Evolutionary conservation across 92 coral and sea anemone species (phyloP), one percentile per base, ranked within the genome.

Genomic region (Anthopleura xanthogrammica): DNA sequence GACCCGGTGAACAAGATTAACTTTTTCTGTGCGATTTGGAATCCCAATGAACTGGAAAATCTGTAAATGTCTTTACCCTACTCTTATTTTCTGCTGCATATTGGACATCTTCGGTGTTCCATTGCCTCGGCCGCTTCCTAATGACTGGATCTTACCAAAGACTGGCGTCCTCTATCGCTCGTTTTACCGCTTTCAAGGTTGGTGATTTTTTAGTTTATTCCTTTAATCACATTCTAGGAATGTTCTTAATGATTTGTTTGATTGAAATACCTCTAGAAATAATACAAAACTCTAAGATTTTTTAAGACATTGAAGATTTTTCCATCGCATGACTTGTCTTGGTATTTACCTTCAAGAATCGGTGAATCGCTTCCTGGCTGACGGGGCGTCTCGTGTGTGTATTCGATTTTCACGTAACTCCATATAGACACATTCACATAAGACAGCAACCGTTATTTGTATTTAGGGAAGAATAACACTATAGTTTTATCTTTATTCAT

Each of bases 131-230:
- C 88, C 88, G 16, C 56, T 85, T 41, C 83, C 88, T 23, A 41
- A 75, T 23, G 50, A 79, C 66, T 85, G 88, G 88, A 56, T 66
- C 24, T 60, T 75, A 10, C 78, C 88, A 70, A 79, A 85, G 62
- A 75, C 88, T 78, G 79, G 78, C 13, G 50, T 60, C 10, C 48
- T 78, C 8, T 50, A 70, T 29, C 88, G 83, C 24, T 78, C 72
- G n/a, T 65, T 90, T 52, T 77, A 50, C 82, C 72, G 76, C 36
- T 87, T 90, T 48, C 68, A 84, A 90, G 93, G 93, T 90, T 85
- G 41, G 93, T 82, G 41, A 39, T 57, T 68, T 48, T 39, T 39
- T 62, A 55, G 24, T 20, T 85, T 79, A 41, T 17, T 84, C 65
- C 72, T 85, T 70, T 68, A 78, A 71, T 85, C 70, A 85, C 55